These are phyloP conservation scores for Varanus salvator DNA, from an alignment of 2,113 vertebrate genomes.

Conservation along the genomic window DNA sequence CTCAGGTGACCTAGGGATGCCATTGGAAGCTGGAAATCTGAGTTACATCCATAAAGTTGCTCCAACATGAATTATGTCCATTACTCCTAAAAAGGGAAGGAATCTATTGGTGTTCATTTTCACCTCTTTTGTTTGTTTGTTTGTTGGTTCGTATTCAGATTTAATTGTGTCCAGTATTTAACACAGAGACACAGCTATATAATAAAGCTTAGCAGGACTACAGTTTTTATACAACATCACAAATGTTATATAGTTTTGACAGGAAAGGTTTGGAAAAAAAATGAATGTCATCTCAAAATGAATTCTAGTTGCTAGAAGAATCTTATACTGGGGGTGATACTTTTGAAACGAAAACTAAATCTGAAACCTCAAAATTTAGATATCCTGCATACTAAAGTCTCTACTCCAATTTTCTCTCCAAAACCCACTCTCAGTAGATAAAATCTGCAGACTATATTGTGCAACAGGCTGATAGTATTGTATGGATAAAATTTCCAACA, in stretches of 20 bases:
- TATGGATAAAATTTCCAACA: neutral
- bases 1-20: too few species aligned
- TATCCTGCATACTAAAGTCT: neutral
- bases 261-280: neutral
- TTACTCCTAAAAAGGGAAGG: neutral
- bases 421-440: neutral
- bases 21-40: too few species aligned
- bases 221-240: neutral
- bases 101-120: neutral
- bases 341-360: neutral
- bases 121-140: neutral
- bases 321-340: neutral
- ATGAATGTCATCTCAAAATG: neutral
- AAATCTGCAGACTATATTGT: neutral
- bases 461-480: neutral
- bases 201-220: neutral
- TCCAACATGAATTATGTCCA: neutral
- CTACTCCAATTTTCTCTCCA: neutral
- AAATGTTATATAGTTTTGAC: neutral
- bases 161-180: neutral
- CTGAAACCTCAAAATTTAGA: neutral
- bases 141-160: neutral
- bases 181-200: neutral
- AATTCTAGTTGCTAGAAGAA: neutral
- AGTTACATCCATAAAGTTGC: too few species aligned